These are phyloP conservation scores for Hypolimnas misippus DNA, from an alignment of 2,888 invertebrate genomes.

Conservation along the genomic window DNA sequence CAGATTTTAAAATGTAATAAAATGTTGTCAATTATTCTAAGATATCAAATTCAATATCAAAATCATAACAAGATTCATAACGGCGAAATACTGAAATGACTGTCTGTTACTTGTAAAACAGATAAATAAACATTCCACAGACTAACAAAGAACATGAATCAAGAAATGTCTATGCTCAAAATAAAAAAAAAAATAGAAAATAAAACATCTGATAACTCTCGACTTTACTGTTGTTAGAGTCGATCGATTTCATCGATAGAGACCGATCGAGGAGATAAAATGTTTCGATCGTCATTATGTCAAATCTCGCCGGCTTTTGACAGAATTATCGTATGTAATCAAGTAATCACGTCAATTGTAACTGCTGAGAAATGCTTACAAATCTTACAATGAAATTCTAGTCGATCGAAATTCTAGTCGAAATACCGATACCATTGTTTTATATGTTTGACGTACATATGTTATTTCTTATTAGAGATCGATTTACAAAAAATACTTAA, in stretches of 20 bases:
- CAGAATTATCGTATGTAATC: conserved; percentile 50
- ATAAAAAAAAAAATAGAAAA: conserved; percentile 36
- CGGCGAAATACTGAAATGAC: neutral
- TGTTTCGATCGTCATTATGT: conserved; percentile 51
- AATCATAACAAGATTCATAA: neutral
- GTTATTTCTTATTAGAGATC: neutral
- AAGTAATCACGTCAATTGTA: conserved; percentile 44
- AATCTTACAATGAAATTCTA: conserved; percentile 19
- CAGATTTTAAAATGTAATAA: neutral
- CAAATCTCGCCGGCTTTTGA: conserved; percentile 50
- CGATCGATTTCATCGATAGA: conserved; percentile 45
- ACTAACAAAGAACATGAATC: conserved; percentile 4
- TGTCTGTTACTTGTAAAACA: neutral
- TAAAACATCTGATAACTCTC: conserved; percentile 46
- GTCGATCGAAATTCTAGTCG: conserved; percentile 9
- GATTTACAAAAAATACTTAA: neutral
- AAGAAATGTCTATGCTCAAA: conserved; percentile 2
- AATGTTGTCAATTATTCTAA: neutral
- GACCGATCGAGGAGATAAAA: conserved; percentile 46
- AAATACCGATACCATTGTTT: conserved; percentile 14
- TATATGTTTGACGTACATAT: conserved; percentile 10
- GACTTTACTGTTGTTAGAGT: conserved; percentile 45
- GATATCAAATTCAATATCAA: neutral
- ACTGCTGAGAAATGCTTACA: conserved; percentile 36
- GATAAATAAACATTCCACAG: conserved; percentile 2